These are phyloP conservation scores for Carassius auratus DNA, from an alignment of 2,113 vertebrate genomes.

Conservation along the genomic window DNA sequence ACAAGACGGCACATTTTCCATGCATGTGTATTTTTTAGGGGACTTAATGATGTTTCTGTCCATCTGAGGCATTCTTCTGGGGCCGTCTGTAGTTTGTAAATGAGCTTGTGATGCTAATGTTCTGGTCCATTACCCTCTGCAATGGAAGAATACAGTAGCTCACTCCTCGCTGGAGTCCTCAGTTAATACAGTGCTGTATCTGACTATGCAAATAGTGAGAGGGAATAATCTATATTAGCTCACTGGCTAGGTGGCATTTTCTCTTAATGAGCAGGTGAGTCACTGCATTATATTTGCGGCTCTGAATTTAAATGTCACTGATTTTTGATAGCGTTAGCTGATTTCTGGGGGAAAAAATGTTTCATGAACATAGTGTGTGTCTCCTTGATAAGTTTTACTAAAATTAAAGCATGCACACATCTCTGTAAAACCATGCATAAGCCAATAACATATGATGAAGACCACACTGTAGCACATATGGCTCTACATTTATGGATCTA, in stretches of 20 bases:
- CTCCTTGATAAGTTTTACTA: neutral
- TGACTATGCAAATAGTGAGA: constrained; percentile 29
- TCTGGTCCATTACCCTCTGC: constrained; percentile 48
- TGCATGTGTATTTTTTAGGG: neutral
- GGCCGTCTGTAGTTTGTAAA: constrained; percentile 3
- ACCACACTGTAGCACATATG: neutral
- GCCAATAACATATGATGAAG: neutral
- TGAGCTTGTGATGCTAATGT: constrained; percentile 44
- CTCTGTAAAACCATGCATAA: neutral
- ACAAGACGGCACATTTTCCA: neutral
- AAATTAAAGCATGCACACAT: neutral
- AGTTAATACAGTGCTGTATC: constrained; percentile 1
- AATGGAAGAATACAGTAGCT: constrained; percentile 38
- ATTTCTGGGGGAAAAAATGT: neutral
- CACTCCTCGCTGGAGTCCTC: neutral
- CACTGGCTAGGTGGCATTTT: constrained; percentile 34
- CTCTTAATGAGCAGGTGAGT: constrained; percentile 25
- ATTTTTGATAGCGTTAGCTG: constrained; percentile 24
- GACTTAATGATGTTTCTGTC: constrained; percentile 22
- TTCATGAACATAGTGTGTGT: neutral
- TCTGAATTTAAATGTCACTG: constrained; percentile 35
- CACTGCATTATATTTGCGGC: neutral
- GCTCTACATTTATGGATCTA: neutral
- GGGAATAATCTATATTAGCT: constrained; percentile 28
- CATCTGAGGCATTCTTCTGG: neutral